These are phyloP conservation scores for Isichthys henryi DNA, from an alignment of 2,113 vertebrate species.

Conservation along the genomic window DNA sequence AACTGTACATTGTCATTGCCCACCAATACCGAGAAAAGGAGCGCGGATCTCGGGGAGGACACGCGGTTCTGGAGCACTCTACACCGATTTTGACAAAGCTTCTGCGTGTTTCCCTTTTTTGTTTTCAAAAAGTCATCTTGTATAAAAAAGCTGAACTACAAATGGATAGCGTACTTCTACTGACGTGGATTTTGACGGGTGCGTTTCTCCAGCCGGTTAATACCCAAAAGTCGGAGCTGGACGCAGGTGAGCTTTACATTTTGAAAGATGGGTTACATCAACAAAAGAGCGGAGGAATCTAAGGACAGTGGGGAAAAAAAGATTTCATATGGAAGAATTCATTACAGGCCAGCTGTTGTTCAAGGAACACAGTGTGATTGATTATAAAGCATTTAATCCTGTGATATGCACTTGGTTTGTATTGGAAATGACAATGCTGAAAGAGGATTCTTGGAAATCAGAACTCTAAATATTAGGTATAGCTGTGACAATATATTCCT, in stretches of 20 bases:
- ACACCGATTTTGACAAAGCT: background rate
- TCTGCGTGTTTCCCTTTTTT: background rate
- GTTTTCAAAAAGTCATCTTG: background rate
- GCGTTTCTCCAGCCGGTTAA: background rate
- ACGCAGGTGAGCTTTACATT: conserved; percentile 8
- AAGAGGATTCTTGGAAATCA: background rate
- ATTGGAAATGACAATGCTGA: background rate
- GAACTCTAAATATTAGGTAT: background rate
- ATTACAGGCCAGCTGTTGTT: background rate
- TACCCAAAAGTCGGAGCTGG: background rate
- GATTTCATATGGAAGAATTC: background rate
- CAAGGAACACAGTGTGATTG: background rate
- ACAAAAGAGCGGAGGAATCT: background rate
- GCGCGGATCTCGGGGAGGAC: background rate
- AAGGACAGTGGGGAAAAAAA: background rate
- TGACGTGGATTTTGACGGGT: background rate
- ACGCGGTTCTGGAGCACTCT: background rate
- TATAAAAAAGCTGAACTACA: background rate
- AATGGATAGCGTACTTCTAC: background rate
- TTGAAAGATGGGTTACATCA: background rate
- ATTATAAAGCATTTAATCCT: background rate
- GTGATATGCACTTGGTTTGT: background rate
- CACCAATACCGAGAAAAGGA: background rate
- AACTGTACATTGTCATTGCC: background rate
- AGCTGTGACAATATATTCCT: background rate